These are phyloP conservation scores for Caerostris darwini DNA, from an alignment of 1,140 invertebrate genomes.

Conservation along the genomic window DNA sequence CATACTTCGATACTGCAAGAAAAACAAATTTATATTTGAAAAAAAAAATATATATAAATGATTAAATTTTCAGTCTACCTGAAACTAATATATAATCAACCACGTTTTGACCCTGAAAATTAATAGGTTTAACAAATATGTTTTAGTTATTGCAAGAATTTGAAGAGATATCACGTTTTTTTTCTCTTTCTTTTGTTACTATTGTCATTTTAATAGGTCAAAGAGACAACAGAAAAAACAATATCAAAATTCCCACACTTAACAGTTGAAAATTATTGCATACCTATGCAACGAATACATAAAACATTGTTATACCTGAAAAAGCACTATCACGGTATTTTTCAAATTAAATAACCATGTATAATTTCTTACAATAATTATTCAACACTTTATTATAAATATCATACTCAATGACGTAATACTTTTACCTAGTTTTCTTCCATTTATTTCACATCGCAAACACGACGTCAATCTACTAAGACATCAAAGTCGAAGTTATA, in stretches of 20 bases:
- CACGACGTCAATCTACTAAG: slow-evolving; percentile 23
- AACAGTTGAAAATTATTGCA: neutral
- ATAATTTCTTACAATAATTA: neutral
- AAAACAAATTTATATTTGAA: neutral
- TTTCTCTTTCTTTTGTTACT: neutral
- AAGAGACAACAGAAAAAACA: neutral
- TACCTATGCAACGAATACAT: too few relatives aligned
- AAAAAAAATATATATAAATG: neutral
- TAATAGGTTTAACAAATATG: neutral
- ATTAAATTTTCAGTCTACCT: neutral
- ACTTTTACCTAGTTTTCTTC: slow-evolving; percentile 8
- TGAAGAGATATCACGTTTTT: neutral
- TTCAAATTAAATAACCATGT: neutral
- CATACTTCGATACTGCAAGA: too few relatives aligned
- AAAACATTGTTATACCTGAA: neutral
- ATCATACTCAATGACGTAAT: slow-evolving; percentile 36
- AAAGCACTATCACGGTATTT: neutral
- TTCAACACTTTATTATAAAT: slow-evolving; percentile 15
- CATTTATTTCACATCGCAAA: slow-evolving; percentile 25
- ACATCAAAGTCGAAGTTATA: slow-evolving; percentile 12
- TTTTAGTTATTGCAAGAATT: neutral
- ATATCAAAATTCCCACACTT: neutral
- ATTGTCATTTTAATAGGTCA: neutral
- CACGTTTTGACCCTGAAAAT: neutral
- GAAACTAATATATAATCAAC: neutral